Base-by-base conservation (phyloP, 2,113 vertebrate species). In the Megaleporinus macrocephalus region DNA sequence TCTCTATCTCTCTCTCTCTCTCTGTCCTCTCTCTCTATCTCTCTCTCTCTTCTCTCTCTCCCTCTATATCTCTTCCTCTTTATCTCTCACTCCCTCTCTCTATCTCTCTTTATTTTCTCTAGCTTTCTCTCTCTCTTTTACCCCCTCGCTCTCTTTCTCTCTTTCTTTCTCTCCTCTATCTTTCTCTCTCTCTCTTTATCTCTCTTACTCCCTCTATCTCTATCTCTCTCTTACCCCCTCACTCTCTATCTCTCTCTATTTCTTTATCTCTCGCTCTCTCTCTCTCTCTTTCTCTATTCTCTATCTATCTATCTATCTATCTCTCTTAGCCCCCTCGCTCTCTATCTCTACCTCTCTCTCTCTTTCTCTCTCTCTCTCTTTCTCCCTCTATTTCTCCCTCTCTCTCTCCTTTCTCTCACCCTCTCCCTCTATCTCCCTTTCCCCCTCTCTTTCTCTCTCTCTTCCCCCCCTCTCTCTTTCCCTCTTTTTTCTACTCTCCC, bases 181-280 rank as follows among this genome's bases (percentile, higher is more conserved):
- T 27, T 29, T 36, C 59, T 30, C 75, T 74, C 14, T 24, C 73
- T 51, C 77, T 41, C 16, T 29, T 71, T n/a, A 18, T 59, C 27
- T 75, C 71, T 81, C 61, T 69, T 71, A 13, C n/a, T 49, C n/a
- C 71, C 65, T 81, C 61, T n/a, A n/a, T 30, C 18, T 49, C 41
- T 49, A 49, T 15, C 49, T 36, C 36, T 36, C 36, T 7, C 36
- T 36, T 69, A 29, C 69, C 73, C 14, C 55, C 7, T n/a, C n/a
- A n/a, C 36, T 36, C 7, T 36, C 36, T 36, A 3, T 36, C 36
- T 36, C 36, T 36, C 36, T 36, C 36, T 36, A 3, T 36, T 7
- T 36, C 36, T 7, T 7, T 36, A 3, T 36, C 36, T 36, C 36
- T 36, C 36, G 3, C 36, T 7, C 36, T 36, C 36, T 36, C 36